Percentiles rank a stretch among this genome's conserved stretches.
phyloP scores from a whole-genome alignment of 2,797 vertebrate species.

The Craterocephalus amniculus region DNA sequence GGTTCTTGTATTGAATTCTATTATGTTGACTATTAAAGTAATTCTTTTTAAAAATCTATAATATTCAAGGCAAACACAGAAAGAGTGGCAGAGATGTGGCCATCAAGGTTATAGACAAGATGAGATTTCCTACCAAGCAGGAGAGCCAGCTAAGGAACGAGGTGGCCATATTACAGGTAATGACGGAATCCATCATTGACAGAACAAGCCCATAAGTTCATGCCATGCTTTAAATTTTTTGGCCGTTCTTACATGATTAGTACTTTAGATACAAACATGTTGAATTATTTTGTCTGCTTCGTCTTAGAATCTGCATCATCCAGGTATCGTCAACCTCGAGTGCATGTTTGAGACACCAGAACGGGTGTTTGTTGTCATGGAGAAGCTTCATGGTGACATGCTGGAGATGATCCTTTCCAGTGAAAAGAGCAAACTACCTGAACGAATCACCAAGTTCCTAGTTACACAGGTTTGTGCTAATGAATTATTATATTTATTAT shows the following conservation, averaged over 20 bases:
- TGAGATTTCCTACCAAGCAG: constrained; percentile 98
- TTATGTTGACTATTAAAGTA: neutral
- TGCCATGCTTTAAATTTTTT: neutral
- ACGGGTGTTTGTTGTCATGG: constrained; percentile 98
- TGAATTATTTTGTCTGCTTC: neutral
- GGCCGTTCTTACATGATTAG: neutral
- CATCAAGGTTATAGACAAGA: constrained; percentile 99
- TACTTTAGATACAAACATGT: neutral
- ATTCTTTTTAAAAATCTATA: neutral
- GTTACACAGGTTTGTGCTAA: constrained; percentile 90
- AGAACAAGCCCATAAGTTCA: fast-evolving
- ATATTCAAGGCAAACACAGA: constrained; percentile 90
- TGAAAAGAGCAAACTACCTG: constrained; percentile 96
- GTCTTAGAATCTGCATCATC: constrained; percentile 94
- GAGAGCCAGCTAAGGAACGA: constrained; percentile 98
- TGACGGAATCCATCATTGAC: neutral
- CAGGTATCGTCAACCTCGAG: constrained; percentile 97
- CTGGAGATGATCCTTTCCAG: constrained; percentile 98
- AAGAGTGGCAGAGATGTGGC: constrained; percentile 98
- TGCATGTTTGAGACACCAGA: constrained; percentile 99
- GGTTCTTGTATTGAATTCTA: neutral
- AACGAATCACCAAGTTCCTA: constrained; percentile 95
- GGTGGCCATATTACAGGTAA: constrained; percentile 98
- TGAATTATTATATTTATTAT: neutral
- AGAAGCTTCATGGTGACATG: constrained; percentile 99